Conservation (phyloP, 2,113 vertebrate genomes). For the Vulpes lagopus region DNA sequence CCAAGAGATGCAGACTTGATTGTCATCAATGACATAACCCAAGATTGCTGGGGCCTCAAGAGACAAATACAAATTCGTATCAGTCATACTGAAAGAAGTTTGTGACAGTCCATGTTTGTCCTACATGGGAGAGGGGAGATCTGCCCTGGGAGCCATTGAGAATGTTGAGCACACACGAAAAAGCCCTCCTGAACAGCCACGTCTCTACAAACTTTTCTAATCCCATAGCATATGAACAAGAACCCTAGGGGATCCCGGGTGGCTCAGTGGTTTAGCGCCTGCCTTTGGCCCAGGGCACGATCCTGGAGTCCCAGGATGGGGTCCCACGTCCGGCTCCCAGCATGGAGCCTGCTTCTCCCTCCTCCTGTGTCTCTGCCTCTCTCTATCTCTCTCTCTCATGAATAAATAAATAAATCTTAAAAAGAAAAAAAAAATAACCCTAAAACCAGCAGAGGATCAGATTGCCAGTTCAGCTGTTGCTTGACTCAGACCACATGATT, state of each 20-base stretch:
- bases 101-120: background rate
- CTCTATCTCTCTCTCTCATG: too few species aligned
- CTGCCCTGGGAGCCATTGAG: background rate
- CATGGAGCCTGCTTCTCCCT: too few species aligned
- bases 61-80: background rate
- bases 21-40: background rate
- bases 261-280: too few species aligned
- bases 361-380: too few species aligned
- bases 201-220: background rate
- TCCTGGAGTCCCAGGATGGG: too few species aligned
- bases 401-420: too few species aligned
- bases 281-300: too few species aligned
- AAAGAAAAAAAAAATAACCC: too few species aligned
- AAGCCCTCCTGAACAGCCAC: background rate
- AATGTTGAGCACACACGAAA: background rate
- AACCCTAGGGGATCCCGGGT: too few species aligned
- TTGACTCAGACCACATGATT: background rate
- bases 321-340: too few species aligned
- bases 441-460: background rate
- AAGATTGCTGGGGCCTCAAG: background rate
- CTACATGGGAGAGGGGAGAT: background rate
- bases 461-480: background rate
- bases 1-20: background rate
- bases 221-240: background rate
- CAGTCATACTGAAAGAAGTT: background rate